phyloP scores from a whole-genome alignment of 2,113 vertebrate species.

The Casuarius casuarius region DNA sequence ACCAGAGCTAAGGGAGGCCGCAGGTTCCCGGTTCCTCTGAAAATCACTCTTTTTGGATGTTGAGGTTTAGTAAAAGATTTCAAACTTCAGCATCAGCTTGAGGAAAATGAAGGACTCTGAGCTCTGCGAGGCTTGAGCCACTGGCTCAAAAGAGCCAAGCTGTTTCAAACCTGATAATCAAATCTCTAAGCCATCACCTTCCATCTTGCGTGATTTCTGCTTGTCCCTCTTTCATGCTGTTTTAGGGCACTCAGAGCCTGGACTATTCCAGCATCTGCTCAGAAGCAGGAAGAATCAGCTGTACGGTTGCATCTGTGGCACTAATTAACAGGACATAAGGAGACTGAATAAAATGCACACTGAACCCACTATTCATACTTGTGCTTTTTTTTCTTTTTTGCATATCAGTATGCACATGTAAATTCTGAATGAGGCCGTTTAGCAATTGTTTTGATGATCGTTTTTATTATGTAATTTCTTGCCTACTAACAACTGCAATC shows the following conservation, averaged over 20 bases:
- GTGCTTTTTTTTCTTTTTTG: not conserved
- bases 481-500: not conserved
- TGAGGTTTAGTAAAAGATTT: not conserved
- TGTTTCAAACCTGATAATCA: not conserved
- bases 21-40: accelerated
- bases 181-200: not conserved
- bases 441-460: not conserved
- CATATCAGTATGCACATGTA: not conserved
- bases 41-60: not conserved
- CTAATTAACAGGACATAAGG: not conserved
- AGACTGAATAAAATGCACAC: accelerated
- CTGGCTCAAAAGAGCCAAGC: not conserved
- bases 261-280: not conserved
- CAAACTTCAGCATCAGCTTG: not conserved
- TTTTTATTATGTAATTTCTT: not conserved
- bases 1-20: not conserved
- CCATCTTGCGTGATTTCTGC: not conserved
- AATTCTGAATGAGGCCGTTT: not conserved
- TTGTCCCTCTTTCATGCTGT: accelerated
- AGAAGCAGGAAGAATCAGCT: accelerated
- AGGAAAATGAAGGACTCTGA: not conserved
- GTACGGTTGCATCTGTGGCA: accelerated
- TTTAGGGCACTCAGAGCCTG: accelerated
- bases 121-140: accelerated
- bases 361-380: accelerated